A percentile compares a stretch with the other conserved stretches of the same genome.
These are phyloP conservation scores for Cyprinus carpio DNA, from an alignment of 2,113 vertebrate genomes.

Conservation along the genomic window DNA sequence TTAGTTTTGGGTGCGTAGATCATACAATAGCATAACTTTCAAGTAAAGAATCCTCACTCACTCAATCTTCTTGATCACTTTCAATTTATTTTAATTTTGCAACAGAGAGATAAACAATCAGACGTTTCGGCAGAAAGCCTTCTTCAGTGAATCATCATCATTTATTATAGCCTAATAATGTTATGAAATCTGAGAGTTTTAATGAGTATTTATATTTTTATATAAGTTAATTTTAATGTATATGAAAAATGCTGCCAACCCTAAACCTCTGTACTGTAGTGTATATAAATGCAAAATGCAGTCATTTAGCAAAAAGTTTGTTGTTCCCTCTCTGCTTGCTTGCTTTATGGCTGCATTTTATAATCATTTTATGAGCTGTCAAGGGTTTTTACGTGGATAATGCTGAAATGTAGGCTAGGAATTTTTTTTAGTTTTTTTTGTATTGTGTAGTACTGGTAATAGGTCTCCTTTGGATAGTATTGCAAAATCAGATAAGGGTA, in stretches of 20 bases:
- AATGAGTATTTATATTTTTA: not conserved
- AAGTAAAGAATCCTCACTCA: no score
- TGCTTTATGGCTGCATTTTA: not conserved
- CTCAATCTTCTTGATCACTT: no score
- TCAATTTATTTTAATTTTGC: no score
- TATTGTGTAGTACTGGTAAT: conserved; percentile 9
- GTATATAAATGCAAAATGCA: not conserved
- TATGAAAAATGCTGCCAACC: no score
- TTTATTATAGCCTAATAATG: not conserved
- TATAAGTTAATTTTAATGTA: not conserved
- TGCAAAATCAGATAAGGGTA: not conserved
- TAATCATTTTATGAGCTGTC: not conserved
- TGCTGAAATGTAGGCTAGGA: not conserved
- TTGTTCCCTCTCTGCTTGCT: conserved; percentile 3
- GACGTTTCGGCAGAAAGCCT: no score
- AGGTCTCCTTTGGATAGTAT: not conserved
- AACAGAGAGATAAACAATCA: no score
- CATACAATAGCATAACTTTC: no score
- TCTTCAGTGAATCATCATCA: no score
- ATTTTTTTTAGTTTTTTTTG: not conserved
- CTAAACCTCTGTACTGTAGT: not conserved
- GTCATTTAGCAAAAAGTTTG: not conserved
- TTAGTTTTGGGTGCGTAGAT: no score
- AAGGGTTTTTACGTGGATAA: not conserved
- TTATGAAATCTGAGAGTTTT: not conserved